Evolutionary conservation across 2,888 invertebrate species (phyloP).

Genomic region (Zaprionus bogoriensis): DNA sequence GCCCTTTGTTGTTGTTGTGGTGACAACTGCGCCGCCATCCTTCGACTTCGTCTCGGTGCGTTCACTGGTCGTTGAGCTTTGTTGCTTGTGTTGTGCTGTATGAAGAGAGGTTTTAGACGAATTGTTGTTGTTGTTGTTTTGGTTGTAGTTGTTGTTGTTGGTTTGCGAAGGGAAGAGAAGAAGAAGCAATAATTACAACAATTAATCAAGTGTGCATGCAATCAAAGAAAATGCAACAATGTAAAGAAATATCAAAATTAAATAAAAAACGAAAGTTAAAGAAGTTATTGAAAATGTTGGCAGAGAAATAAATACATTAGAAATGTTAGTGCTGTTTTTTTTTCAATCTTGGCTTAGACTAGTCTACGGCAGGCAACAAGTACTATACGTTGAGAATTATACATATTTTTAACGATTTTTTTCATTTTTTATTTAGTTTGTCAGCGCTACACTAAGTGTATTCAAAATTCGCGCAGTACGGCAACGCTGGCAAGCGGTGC

Average conservation of each 20-base stretch:
- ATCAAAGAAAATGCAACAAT: constrained; percentile 12
- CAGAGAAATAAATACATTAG: constrained; percentile 25
- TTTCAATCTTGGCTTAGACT: constrained; percentile 50
- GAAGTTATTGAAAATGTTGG: constrained; percentile 33
- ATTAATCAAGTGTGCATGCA: constrained; percentile 69
- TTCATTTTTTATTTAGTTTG: not conserved
- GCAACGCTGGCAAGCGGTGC: constrained; percentile 11
- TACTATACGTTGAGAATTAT: constrained; percentile 17
- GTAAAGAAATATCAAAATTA: constrained; percentile 8
- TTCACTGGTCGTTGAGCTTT: constrained; percentile 80
- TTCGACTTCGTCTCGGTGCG: constrained; percentile 84
- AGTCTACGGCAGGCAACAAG: constrained; percentile 56
- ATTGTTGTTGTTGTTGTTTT: constrained; percentile 23
- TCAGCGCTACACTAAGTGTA: not conserved
- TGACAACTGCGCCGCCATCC: constrained; percentile 85
- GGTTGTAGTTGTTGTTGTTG: constrained; percentile 2
- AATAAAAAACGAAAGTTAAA: constrained; percentile 10
- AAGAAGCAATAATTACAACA: constrained; percentile 64
- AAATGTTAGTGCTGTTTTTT: constrained; percentile 18
- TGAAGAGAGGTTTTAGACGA: constrained; percentile 60
- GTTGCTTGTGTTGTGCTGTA: constrained; percentile 71
- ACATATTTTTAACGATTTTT: not conserved
- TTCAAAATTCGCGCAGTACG: constrained; percentile 2
- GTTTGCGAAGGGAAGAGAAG: constrained; percentile 36
- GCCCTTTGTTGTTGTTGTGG: constrained; percentile 86